These are phyloP conservation scores for Epicampocera succincta DNA, from an alignment of 2,888 invertebrate genomes.

Conservation along the genomic window DNA sequence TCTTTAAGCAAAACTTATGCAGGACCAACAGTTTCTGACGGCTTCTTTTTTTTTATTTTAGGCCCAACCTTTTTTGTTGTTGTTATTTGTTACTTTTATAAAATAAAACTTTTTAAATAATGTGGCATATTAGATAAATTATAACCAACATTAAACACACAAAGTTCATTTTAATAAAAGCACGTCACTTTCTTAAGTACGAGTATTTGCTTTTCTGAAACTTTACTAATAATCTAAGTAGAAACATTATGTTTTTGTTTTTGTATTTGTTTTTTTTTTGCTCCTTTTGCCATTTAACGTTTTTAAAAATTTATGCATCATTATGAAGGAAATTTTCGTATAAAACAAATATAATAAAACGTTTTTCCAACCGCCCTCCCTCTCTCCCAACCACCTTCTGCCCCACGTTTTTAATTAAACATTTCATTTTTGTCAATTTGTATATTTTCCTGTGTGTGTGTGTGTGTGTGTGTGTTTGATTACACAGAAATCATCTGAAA, in stretches of 20 bases:
- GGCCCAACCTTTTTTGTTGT: neutral
- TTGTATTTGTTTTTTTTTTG: neutral
- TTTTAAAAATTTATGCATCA: constrained; percentile 23
- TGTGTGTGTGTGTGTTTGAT: no score
- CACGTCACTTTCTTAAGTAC: neutral
- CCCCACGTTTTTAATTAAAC: constrained; percentile 38
- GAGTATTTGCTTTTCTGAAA: constrained; percentile 47
- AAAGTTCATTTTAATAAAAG: neutral
- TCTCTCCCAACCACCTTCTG: no score
- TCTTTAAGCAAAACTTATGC: no score
- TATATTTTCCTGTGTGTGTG: constrained; percentile 3
- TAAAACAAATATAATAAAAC: constrained; percentile 50
- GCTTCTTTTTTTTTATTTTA: no score
- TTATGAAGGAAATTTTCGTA: constrained; percentile 23
- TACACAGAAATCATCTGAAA: constrained; percentile 16
- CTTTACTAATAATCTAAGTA: constrained; percentile 50
- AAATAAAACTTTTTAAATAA: constrained; percentile 58
- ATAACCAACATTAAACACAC: constrained; percentile 58
- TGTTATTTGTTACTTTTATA: neutral
- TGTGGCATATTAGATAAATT: constrained; percentile 58
- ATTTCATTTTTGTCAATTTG: constrained; percentile 18
- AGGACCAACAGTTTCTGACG: neutral
- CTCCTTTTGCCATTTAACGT: constrained; percentile 4
- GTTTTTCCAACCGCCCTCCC: no score
- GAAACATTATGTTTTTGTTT: neutral